Conservation (phyloP, 1,140 invertebrate genomes). For the Drosophila bocki region DNA sequence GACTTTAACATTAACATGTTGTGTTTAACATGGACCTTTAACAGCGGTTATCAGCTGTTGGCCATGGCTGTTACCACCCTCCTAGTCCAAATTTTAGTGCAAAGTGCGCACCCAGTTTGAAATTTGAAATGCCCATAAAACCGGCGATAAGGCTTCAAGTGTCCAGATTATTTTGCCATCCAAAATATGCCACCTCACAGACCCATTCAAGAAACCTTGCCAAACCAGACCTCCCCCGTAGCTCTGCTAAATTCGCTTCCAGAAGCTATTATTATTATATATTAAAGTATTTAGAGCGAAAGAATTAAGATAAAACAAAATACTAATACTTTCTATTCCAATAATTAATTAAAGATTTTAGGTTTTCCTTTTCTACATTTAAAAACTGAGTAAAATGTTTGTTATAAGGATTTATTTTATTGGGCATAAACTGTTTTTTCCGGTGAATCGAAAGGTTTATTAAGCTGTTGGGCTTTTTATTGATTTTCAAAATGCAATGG, state of each 20-base stretch:
- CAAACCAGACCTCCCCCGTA: neutral
- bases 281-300: neutral
- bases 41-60: constrained; percentile 50
- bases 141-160: constrained; percentile 40
- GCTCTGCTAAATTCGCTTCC: neutral
- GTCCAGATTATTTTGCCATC: constrained; percentile 21
- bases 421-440: neutral
- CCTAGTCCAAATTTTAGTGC: constrained; percentile 37
- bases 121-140: constrained; percentile 55
- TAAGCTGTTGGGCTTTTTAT: neutral
- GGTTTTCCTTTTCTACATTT: neutral
- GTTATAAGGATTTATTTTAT: neutral
- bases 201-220: constrained; percentile 20
- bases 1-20: constrained; percentile 47
- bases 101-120: constrained; percentile 46
- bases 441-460: neutral
- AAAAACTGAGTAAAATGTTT: no score
- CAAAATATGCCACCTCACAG: constrained; percentile 25
- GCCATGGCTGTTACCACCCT: constrained; percentile 32
- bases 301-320: neutral
- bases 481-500: neutral
- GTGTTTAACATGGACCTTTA: constrained; percentile 29
- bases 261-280: neutral
- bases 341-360: neutral
- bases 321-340: neutral